Base-by-base conservation (phyloP, 2,888 invertebrate species). In the Diaprepes abbreviatus region DNA sequence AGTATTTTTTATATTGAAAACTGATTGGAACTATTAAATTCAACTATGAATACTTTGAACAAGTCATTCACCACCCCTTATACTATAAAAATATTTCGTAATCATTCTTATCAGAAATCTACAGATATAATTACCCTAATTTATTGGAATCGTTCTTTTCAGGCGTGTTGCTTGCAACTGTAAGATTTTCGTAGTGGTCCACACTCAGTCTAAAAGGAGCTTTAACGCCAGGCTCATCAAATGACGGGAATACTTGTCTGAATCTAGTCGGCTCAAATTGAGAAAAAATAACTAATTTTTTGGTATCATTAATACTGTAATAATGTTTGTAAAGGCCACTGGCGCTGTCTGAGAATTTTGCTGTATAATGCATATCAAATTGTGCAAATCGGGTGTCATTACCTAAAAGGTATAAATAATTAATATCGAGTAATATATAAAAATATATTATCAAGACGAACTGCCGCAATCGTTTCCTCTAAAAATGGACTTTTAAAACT, bases 201-300 rank as follows among this genome's bases (percentile, higher is more conserved):
- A 52, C 33, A 24, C 6, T 14, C 12, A 52, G 21, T 0, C 16
- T n/a, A 4, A 52, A 9, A 31, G 52, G 52, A 16, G 52, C 52
- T 16, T 52, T 52, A 14, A 33, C 14, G 12, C 7, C 1, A 10
- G 52, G 52, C 31, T 52, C 52, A 12, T 52, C 52, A 14, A 28
- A 52, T 31, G 52, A 52, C 7, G 52, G 52, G 6, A 52, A 52
- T 16, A 52, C 52, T 52, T 16, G 12, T 52, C 52, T 52, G 21
- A 52, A 52, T 31, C 33, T 4, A 3, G 52, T 52, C n/a, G 52
- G 31, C 16, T 52, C 52, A 10, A 52, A 52, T 9, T 52, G 28
- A 31, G 52, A 31, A 33, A 52, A 52, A 16, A 52, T 52, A 28
- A 52, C 52, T 12, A 7, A 31, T 16, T 52, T 31, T 31, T 19